Percentiles rank a stretch among this genome's conserved stretches.
Evolutionary conservation across 2,113 vertebrate species (phyloP).

Genomic region (Pelusios castaneus): DNA sequence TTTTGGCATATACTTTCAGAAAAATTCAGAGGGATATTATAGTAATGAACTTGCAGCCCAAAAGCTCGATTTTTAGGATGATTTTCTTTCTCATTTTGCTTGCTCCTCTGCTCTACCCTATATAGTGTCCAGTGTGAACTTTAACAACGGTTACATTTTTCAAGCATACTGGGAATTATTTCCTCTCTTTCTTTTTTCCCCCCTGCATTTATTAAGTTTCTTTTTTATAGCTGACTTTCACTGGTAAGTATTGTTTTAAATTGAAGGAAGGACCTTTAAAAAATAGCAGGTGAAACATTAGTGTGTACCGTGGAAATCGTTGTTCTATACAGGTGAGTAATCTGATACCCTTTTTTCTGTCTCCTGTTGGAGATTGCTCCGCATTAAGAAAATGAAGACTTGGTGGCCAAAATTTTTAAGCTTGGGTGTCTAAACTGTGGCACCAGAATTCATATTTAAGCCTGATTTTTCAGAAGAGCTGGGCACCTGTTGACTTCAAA

Average conservation of each 20-base stretch:
- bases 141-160: background rate
- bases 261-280: background rate
- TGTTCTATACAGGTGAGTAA: background rate
- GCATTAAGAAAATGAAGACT: background rate
- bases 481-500: background rate
- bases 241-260: background rate
- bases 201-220: background rate
- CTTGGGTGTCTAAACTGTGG: background rate
- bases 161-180: background rate
- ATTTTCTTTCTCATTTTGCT: background rate
- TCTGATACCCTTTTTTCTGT: background rate
- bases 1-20: slow-evolving; percentile 48
- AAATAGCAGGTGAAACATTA: background rate
- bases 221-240: background rate
- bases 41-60: slow-evolving; percentile 18
- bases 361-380: background rate
- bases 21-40: background rate
- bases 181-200: background rate
- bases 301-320: background rate
- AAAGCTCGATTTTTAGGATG: slow-evolving; percentile 17
- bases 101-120: background rate
- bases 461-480: background rate
- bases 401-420: background rate
- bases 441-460: background rate
- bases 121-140: background rate